phyloP scores from a whole-genome alignment of 2,113 vertebrate genomes.

The Paralichthys olivaceus region DNA sequence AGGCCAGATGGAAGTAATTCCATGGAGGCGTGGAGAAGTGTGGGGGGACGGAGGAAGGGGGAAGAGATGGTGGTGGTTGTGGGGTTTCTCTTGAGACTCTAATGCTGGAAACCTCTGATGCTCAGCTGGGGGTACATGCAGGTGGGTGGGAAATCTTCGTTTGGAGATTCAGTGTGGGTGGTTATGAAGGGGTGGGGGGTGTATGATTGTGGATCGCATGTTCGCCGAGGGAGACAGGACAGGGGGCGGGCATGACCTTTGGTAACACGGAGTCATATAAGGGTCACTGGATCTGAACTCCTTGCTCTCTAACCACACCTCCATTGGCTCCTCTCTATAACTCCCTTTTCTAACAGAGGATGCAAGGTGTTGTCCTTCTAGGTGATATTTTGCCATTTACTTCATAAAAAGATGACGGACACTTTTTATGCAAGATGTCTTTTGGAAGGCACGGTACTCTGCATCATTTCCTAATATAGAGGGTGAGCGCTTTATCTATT shows the following conservation, averaged over 20 bases:
- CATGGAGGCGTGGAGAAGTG: slow-evolving; percentile 60
- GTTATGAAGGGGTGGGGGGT: slow-evolving; percentile 10
- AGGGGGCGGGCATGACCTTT: slow-evolving; percentile 64
- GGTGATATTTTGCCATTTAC: slow-evolving; percentile 37
- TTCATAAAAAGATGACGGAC: slow-evolving; percentile 30
- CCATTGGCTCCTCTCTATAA: slow-evolving; percentile 37
- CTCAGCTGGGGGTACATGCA: slow-evolving; percentile 73
- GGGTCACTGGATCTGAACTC: slow-evolving; percentile 62
- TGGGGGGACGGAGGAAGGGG: slow-evolving; percentile 47
- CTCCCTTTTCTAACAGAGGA: slow-evolving; percentile 11
- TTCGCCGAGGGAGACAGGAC: slow-evolving; percentile 35
- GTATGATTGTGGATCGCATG: slow-evolving; percentile 13
- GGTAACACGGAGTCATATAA: slow-evolving; percentile 53
- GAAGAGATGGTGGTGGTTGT: slow-evolving; percentile 2
- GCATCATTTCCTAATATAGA: slow-evolving; percentile 37
- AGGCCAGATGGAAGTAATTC: slow-evolving; percentile 84
- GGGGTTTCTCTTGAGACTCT: slow-evolving; percentile 59
- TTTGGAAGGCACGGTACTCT: slow-evolving; percentile 23
- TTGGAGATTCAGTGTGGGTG: slow-evolving; percentile 65
- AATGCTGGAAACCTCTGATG: slow-evolving; percentile 68
- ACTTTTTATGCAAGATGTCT: slow-evolving; percentile 13
- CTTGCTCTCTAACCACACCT: slow-evolving; percentile 13
- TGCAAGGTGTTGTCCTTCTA: slow-evolving; percentile 21
- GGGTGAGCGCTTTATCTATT: slow-evolving; percentile 35
- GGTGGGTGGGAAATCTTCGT: slow-evolving; percentile 73